These are phyloP conservation scores for Acronicta leporina DNA, from an alignment of 2,888 invertebrate species.

Conservation along the genomic window DNA sequence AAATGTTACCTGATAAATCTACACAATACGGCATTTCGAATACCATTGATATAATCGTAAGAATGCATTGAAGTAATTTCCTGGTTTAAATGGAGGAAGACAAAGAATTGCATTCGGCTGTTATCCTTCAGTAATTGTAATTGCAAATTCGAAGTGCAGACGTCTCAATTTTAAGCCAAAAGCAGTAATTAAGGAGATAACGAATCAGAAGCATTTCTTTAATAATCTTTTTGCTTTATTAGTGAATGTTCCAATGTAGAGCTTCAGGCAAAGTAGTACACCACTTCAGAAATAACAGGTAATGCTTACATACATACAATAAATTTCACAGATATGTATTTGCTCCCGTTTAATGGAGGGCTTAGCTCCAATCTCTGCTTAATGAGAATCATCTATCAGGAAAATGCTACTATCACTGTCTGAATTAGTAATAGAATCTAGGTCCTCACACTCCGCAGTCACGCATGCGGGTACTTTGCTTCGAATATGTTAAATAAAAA, in stretches of 20 bases:
- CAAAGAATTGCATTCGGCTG: constrained; percentile 2
- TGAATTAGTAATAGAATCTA: too few species aligned
- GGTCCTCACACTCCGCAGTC: too few species aligned
- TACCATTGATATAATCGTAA: constrained; percentile 10
- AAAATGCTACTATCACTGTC: too few species aligned
- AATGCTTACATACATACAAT: too few species aligned
- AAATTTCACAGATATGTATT: too few species aligned
- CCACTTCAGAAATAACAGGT: neutral
- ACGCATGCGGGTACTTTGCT: too few species aligned
- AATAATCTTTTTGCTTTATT: neutral
- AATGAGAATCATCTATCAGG: too few species aligned
- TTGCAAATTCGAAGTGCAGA: constrained; percentile 22
- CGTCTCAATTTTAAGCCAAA: constrained; percentile 20
- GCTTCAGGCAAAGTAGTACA: neutral
- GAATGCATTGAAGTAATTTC: constrained; percentile 6
- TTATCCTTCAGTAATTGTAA: constrained; percentile 9
- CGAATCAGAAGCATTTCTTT: constrained; percentile 5
- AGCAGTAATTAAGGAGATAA: constrained; percentile 19
- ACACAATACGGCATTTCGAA: constrained; percentile 26
- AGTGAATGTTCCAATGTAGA: neutral
- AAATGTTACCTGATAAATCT: constrained; percentile 4
- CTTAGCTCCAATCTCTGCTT: too few species aligned
- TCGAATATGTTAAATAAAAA: too few species aligned
- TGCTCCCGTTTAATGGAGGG: too few species aligned
- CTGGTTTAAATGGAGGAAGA: constrained; percentile 3